phyloP scores from a whole-genome alignment of 1,140 invertebrate species.

The Drosophila hydei region DNA sequence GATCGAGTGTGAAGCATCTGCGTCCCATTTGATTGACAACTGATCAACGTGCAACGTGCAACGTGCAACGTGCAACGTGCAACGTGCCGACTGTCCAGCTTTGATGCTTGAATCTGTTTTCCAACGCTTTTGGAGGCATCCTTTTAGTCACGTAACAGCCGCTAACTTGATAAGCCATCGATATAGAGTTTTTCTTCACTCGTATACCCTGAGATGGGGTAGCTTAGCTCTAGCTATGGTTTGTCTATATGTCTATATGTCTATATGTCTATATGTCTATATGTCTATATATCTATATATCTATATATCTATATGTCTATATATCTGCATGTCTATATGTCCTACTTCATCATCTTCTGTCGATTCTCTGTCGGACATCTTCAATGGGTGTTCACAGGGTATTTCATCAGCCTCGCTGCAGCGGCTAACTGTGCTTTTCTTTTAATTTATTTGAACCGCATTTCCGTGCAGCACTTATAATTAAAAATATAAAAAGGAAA shows the following conservation, averaged over 20 bases:
- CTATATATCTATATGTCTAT: background rate
- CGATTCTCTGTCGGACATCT: background rate
- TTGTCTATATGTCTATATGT: too few species aligned
- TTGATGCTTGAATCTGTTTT: background rate
- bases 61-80: slow-evolving; percentile 32
- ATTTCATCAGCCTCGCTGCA: slow-evolving; percentile 1
- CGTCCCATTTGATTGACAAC: slow-evolving; percentile 76
- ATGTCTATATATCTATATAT: background rate
- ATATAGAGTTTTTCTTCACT: background rate
- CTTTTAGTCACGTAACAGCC: slow-evolving; percentile 6
- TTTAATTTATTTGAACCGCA: slow-evolving; percentile 5
- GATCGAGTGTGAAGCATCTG: slow-evolving; percentile 74
- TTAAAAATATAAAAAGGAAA: slow-evolving; percentile 58
- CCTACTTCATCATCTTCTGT: too few species aligned
- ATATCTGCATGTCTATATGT: background rate
- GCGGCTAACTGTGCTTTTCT: background rate
- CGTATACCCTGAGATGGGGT: background rate
- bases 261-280: too few species aligned
- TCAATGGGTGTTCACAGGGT: background rate
- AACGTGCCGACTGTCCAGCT: slow-evolving; percentile 31
- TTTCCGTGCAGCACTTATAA: slow-evolving; percentile 47
- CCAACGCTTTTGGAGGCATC: slow-evolving; percentile 9
- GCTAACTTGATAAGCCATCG: slow-evolving; percentile 52
- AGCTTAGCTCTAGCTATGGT: background rate
- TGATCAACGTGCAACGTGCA: slow-evolving; percentile 64